These are phyloP conservation scores for Candoia aspera DNA, from an alignment of 2,113 vertebrate species.

Conservation along the genomic window DNA sequence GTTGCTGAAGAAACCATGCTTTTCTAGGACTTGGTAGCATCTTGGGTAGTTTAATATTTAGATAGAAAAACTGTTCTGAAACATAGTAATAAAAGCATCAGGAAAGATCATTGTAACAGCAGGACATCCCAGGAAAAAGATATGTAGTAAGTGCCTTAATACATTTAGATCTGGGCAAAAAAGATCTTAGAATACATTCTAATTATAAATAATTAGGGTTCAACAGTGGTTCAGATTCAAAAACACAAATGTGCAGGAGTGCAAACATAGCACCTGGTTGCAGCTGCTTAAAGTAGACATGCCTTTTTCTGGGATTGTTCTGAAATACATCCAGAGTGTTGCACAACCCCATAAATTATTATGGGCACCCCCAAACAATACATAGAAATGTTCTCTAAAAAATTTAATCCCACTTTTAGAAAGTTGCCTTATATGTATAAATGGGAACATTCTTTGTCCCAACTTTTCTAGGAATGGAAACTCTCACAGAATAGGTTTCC, in stretches of 20 bases:
- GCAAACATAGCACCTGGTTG: neutral
- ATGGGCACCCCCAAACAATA: neutral
- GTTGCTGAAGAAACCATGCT: neutral
- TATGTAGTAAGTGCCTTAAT: neutral
- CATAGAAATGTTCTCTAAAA: neutral
- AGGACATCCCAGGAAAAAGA: neutral
- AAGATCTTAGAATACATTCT: neutral
- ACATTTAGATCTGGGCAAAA: neutral
- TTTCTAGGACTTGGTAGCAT: neutral
- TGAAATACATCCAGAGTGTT: neutral
- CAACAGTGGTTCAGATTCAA: neutral
- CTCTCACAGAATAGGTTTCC: neutral
- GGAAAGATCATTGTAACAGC: neutral
- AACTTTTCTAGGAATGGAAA: neutral
- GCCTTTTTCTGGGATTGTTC: neutral
- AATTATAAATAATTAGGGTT: neutral
- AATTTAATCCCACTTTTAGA: neutral
- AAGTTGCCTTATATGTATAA: neutral
- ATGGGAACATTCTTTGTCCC: neutral
- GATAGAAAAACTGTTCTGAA: neutral
- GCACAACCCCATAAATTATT: neutral
- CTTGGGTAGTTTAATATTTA: neutral
- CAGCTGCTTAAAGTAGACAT: neutral
- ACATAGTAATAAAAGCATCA: neutral
- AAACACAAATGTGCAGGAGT: neutral